Evolutionary conservation across 2,113 vertebrate genomes (phyloP).

Genomic region (Gobiocypris rarus): DNA sequence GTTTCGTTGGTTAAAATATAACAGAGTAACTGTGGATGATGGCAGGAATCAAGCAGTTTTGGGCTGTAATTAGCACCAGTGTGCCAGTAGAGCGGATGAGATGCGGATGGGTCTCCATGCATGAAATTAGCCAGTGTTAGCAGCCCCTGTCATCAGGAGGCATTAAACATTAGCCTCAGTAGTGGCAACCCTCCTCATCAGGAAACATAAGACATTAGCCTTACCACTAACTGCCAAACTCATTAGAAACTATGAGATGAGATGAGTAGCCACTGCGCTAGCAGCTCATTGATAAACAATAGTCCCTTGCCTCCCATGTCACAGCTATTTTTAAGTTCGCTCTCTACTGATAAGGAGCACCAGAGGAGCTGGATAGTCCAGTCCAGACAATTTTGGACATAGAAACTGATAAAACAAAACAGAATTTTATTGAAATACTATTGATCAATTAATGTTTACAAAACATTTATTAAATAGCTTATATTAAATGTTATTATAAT

Average conservation of each 20-base stretch:
- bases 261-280: constrained; percentile 17
- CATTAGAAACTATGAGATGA: constrained; percentile 25
- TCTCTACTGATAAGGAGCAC: background rate
- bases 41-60: constrained; percentile 51
- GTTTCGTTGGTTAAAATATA: constrained; percentile 4
- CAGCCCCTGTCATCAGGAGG: constrained; percentile 44
- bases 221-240: constrained; percentile 8
- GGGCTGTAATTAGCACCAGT: constrained; percentile 58
- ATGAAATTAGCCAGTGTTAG: constrained; percentile 56
- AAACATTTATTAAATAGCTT: background rate
- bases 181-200: constrained; percentile 35
- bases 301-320: background rate
- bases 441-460: background rate
- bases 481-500: too few species aligned
- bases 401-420: background rate
- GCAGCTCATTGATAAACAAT: background rate
- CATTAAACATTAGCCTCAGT: constrained; percentile 37
- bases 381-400: background rate
- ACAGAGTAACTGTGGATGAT: constrained; percentile 45
- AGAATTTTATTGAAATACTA: background rate
- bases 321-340: background rate
- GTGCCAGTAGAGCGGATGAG: constrained; percentile 49
- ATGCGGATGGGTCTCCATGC: constrained; percentile 58
- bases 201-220: constrained; percentile 40
- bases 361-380: background rate